A percentile compares a stretch with the other conserved stretches of the same genome.
phyloP scores from a whole-genome alignment of 2,113 vertebrate species.

The Ginglymostoma cirratum region DNA sequence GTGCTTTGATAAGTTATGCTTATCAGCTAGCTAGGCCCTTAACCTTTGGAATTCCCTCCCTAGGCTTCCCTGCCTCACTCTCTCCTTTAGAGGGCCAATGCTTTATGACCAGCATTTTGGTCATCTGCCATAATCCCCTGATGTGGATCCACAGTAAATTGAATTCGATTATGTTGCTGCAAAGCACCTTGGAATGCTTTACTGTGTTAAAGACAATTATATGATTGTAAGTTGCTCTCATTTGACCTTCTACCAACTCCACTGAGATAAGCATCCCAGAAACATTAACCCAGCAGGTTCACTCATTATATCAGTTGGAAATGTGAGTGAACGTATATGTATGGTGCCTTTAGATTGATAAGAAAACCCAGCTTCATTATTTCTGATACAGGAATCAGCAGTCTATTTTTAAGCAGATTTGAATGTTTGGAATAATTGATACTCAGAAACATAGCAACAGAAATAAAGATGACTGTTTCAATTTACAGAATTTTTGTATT shows the following conservation, averaged over 20 bases:
- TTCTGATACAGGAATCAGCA: not conserved
- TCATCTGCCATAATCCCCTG: not conserved
- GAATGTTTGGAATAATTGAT: not conserved
- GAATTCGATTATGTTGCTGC: not conserved
- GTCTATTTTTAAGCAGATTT: not conserved
- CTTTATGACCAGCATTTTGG: not conserved
- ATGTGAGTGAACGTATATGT: not conserved
- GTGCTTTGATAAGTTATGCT: not conserved
- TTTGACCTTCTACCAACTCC: not conserved
- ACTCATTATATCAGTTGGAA: not conserved
- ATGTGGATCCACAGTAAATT: not conserved
- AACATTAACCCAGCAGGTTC: not conserved
- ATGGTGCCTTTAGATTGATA: not conserved
- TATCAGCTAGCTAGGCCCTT: not conserved
- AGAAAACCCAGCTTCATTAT: not conserved
- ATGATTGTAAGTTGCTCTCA: not conserved
- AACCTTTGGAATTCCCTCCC: not conserved
- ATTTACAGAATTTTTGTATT: not conserved
- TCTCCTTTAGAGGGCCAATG: not conserved
- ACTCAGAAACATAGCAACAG: not conserved
- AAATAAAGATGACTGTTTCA: not conserved
- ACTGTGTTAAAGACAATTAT: not conserved
- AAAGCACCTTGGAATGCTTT: not conserved
- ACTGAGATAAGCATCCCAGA: not conserved
- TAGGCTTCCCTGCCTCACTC: not conserved